phyloP scores from a whole-genome alignment of 1,140 invertebrate genomes.

The Drosophila nebulosa region DNA sequence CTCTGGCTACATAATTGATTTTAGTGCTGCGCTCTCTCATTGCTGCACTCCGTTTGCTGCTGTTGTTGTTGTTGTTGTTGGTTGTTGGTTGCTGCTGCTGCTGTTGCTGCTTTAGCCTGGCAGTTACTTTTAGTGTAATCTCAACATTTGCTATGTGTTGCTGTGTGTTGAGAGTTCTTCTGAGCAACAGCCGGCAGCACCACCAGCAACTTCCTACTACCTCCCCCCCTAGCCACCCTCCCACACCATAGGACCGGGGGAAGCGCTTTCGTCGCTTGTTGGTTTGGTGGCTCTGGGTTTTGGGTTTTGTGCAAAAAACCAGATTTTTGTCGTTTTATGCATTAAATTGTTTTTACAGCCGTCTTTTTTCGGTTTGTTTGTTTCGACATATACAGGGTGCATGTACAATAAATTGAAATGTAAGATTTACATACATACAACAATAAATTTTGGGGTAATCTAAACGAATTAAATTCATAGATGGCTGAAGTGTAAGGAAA shows the following conservation, averaged over 20 bases:
- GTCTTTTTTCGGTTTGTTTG: slow-evolving; percentile 42
- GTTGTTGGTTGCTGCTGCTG: slow-evolving; percentile 18
- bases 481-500: no score
- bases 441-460: no score
- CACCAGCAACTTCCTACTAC: slow-evolving; percentile 50
- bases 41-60: slow-evolving; percentile 35
- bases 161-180: slow-evolving; percentile 50
- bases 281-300: slow-evolving; percentile 47
- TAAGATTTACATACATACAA: background rate
- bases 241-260: slow-evolving; percentile 15
- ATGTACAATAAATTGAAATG: background rate
- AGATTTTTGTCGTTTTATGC: slow-evolving; percentile 78
- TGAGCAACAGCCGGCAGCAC: slow-evolving; percentile 28
- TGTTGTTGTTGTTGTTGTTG: slow-evolving; percentile 18
- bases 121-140: slow-evolving; percentile 76
- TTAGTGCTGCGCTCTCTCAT: slow-evolving; percentile 70
- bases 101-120: slow-evolving; percentile 31
- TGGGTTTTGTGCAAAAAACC: slow-evolving; percentile 73
- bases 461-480: no score
- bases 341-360: slow-evolving; percentile 79
- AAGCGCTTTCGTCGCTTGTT: slow-evolving; percentile 60
- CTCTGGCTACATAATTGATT: slow-evolving; percentile 76
- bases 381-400: slow-evolving; percentile 48
- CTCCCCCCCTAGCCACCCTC: slow-evolving; percentile 3
- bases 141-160: slow-evolving; percentile 62